Conservation (phyloP, 1,140 invertebrate genomes). For the Solenopsis fugax region DNA sequence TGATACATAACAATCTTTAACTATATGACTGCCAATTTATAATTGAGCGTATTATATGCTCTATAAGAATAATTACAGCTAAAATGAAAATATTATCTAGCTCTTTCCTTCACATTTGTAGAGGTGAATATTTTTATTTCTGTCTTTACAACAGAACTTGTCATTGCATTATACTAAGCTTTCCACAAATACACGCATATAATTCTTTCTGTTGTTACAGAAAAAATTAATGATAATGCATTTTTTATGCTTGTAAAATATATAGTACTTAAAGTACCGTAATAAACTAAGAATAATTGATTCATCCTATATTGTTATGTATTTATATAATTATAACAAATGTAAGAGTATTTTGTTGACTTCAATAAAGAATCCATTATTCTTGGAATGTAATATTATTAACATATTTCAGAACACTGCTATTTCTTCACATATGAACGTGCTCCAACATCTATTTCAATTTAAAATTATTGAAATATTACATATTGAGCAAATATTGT, state of each 20-base stretch:
- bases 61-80: slow-evolving; percentile 45
- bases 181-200: not conserved
- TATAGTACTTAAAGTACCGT: slow-evolving; percentile 64
- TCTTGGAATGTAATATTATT: slow-evolving; percentile 43
- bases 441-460: not conserved
- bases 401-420: not conserved
- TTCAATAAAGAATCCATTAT: slow-evolving; percentile 61
- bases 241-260: slow-evolving; percentile 32
- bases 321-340: slow-evolving; percentile 30
- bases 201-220: not conserved
- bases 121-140: slow-evolving; percentile 10
- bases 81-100: not conserved
- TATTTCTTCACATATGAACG: not conserved
- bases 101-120: not conserved
- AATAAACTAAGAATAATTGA: slow-evolving; percentile 65
- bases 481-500: not conserved
- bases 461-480: not conserved
- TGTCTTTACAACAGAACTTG: not conserved
- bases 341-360: slow-evolving; percentile 18
- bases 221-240: not conserved
- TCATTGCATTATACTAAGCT: slow-evolving; percentile 18
- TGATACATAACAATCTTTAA: slow-evolving; percentile 39
- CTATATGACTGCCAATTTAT: slow-evolving; percentile 73
- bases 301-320: not conserved
- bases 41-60: slow-evolving; percentile 60